Base-by-base conservation (phyloP, 2,113 vertebrate genomes). In the Excalfactoria chinensis region DNA sequence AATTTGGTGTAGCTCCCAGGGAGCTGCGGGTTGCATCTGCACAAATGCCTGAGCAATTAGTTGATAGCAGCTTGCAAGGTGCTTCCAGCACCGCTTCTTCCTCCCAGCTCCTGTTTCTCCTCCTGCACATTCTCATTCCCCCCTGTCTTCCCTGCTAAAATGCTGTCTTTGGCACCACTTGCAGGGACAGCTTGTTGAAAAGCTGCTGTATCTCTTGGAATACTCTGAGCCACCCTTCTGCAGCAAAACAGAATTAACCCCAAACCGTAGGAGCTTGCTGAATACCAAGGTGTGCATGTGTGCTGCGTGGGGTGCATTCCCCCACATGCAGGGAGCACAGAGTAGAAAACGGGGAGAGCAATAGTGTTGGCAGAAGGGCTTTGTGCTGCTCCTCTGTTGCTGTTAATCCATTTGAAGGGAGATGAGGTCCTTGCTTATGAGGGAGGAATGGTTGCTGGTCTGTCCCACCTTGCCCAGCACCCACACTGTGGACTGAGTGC, bases 161-260 rank as follows among this genome's bases (percentile, higher is more conserved):
- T 60, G 53, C 86, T 73, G 8, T 68, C 30, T 87, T 85, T 93
- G 87, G 68, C 78, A 83, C 51, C 0, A 5, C 59, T 95, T 85
- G 83, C 46, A 83, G 89, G 75, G 84, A 83, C 68, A 95, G 78
- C 41, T 94, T 95, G 64, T 88, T 90, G 56, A 86, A 93, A 95
- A 92, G 49, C 78, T 91, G 86, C 56, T 84, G 35, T 71, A 20
- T 75, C 69, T 91, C 83, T 89, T 86, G 78, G 72, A 89, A 89
- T 77, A 70, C 18, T 43, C 60, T 1, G 11, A 79, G 28, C 67
- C 58, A 9, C 35, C 43, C 76, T 79, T 70, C 34, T 56, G 68
- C 40, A 68, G 62, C 73, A 68, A 51, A 48, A 11, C 53, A 84
- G 91, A 59, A 63, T 77, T 35, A 64, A 32, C 23, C 63, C 78